Evolutionary conservation across 2,888 invertebrate genomes (phyloP).

Genomic region (Sesamia inferens): DNA sequence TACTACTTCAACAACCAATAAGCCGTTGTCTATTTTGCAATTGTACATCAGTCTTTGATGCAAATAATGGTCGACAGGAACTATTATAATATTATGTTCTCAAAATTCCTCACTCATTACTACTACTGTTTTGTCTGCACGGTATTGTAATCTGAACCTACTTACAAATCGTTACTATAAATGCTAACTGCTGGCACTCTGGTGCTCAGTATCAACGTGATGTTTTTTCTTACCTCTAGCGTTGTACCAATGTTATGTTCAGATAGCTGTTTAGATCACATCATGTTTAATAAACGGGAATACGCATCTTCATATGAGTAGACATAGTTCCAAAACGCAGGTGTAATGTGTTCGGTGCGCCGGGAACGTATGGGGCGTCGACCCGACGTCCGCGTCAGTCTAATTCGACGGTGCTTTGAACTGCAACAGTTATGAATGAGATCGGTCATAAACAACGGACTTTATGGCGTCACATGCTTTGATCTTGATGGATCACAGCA

Average conservation of each 20-base stretch:
- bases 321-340: neutral
- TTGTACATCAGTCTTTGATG: neutral
- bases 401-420: constrained; percentile 48
- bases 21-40: no score
- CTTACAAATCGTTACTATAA: no score
- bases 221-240: neutral
- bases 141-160: neutral
- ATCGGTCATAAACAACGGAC: constrained; percentile 50
- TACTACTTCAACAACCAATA: neutral
- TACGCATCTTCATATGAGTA: neutral
- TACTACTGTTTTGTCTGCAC: neutral
- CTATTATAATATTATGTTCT: neutral
- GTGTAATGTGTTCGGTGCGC: neutral
- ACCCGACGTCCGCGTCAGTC: constrained; percentile 27
- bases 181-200: neutral
- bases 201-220: neutral
- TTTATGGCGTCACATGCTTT: constrained; percentile 58
- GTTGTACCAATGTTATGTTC: no score
- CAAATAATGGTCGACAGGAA: neutral
- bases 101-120: neutral
- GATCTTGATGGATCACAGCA: constrained; percentile 50
- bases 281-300: neutral
- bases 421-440: constrained; percentile 52
- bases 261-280: no score
- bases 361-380: constrained; percentile 17